Evolutionary conservation across 2,888 invertebrate genomes (phyloP).

Genomic region (Odontomyia ornata): DNA sequence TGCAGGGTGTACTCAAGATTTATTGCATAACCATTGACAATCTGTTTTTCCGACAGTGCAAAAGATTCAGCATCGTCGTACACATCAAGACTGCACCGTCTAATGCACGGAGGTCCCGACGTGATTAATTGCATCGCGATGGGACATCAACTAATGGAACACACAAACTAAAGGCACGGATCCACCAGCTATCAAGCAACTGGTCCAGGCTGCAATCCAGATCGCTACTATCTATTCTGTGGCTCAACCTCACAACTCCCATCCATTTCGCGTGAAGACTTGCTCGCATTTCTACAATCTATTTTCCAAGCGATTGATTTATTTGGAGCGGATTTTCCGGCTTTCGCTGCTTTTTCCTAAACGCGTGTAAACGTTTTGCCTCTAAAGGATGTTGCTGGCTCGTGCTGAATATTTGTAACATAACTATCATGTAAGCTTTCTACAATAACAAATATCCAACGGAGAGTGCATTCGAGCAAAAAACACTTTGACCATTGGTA

Average conservation of each 20-base stretch:
- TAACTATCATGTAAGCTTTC: background rate
- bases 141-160: conserved; percentile 2
- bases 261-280: background rate
- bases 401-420: background rate
- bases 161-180: background rate
- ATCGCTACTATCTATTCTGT: background rate
- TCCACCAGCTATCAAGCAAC: background rate
- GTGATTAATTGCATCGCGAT: conserved; percentile 7
- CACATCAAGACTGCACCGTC: background rate
- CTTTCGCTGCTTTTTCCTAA: background rate
- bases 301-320: conserved; percentile 1
- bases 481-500: background rate
- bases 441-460: background rate
- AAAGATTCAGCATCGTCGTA: background rate
- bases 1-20: conserved; percentile 1
- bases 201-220: background rate
- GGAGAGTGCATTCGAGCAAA: background rate
- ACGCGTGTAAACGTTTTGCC: background rate
- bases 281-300: background rate
- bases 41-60: conserved; percentile 2
- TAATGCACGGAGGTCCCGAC: background rate
- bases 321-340: conserved; percentile 3
- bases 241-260: background rate
- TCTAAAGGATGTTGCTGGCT: background rate
- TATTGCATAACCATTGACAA: background rate